Conservation (phyloP, 2,888 invertebrate genomes). For the Adineta ricciae region DNA sequence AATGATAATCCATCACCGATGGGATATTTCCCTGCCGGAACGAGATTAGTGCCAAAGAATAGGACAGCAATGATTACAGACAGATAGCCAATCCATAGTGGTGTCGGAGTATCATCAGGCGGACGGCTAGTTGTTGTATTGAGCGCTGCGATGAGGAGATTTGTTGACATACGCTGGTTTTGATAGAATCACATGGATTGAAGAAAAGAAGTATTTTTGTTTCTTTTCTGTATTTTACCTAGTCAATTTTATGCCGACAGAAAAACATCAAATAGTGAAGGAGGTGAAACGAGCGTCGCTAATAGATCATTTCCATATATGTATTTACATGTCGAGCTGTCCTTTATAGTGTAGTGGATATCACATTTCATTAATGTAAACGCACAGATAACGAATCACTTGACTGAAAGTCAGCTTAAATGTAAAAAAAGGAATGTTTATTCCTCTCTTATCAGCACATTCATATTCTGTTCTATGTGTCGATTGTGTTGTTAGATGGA, state of each 20-base stretch:
- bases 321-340: background rate
- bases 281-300: background rate
- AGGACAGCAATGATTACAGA: conserved; percentile 49
- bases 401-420: no score
- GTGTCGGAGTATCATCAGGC: background rate
- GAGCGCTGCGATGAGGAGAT: background rate
- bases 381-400: no score
- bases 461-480: background rate
- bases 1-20: conserved; percentile 53
- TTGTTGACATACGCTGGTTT: background rate
- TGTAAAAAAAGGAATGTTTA: background rate
- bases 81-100: conserved; percentile 42
- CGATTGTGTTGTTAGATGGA: background rate
- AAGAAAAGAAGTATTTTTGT: background rate
- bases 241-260: background rate
- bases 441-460: background rate
- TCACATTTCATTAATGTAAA: no score
- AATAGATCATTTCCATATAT: background rate
- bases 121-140: background rate
- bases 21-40: conserved; percentile 50
- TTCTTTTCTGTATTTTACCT: background rate
- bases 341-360: no score
- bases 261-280: background rate
- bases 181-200: background rate
- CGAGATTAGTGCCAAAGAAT: conserved; percentile 52